Percentiles rank a stretch among this genome's conserved stretches.
Conservation (phyloP, 2,113 vertebrate species). For the Cebus imitator region DNA sequence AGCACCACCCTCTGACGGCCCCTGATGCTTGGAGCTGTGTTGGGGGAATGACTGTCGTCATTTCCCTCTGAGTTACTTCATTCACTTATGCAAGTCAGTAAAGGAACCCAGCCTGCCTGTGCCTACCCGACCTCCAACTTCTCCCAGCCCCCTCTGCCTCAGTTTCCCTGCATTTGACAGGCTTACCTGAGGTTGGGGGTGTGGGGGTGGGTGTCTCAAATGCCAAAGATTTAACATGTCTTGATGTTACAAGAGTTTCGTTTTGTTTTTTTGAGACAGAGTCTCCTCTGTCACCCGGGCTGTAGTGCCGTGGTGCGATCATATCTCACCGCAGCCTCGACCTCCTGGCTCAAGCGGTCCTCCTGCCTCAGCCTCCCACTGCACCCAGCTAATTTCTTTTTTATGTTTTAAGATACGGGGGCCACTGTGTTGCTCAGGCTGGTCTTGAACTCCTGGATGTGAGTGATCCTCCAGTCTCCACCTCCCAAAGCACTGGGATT, state of each 20-base stretch:
- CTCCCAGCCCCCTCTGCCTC: not conserved
- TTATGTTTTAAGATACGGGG: no score
- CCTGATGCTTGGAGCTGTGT: not conserved
- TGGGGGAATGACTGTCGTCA: not conserved
- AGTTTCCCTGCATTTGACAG: not conserved
- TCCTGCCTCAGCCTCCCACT: not conserved
- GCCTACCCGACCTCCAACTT: not conserved
- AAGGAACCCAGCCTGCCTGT: not conserved
- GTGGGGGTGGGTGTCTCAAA: not conserved
- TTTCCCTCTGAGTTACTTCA: not conserved
- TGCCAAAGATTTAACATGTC: not conserved
- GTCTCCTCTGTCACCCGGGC: not conserved
- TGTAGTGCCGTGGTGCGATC: not conserved
- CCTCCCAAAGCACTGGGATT: not conserved
- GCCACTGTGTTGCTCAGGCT: no score
- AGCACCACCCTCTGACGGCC: rapidly evolving
- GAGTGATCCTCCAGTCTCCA: no score
- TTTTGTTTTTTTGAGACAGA: not conserved
- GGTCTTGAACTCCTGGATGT: no score
- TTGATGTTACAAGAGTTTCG: not conserved
- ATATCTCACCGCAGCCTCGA: not conserved
- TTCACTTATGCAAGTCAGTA: not conserved
- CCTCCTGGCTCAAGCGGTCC: not conserved
- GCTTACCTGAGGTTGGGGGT: not conserved
- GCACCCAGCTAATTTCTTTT: no score